Percentiles rank a stretch among this genome's conserved stretches.
phyloP scores from a whole-genome alignment of 2,888 invertebrate genomes.

The Leptopilina syphax region DNA sequence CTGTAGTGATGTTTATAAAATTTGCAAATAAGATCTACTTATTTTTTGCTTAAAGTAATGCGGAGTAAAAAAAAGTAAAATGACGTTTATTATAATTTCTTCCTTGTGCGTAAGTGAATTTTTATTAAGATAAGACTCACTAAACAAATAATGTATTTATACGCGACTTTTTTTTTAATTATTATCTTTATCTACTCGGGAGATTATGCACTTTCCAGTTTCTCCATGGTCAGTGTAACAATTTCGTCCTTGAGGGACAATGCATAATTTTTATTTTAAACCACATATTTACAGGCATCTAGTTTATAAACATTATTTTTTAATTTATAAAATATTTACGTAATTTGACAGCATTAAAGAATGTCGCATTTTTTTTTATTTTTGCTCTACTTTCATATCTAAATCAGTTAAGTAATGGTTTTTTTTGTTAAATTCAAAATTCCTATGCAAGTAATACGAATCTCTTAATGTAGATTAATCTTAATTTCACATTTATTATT shows the following conservation, averaged over 20 bases:
- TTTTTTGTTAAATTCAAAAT: no score
- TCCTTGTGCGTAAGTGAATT: slow-evolving; percentile 6
- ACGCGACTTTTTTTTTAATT: background rate
- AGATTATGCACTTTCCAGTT: slow-evolving; percentile 38
- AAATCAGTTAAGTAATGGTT: no score
- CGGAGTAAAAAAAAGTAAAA: background rate
- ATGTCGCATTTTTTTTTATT: background rate
- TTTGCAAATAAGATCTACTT: background rate
- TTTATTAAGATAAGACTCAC: slow-evolving; percentile 30
- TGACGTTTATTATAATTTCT: background rate
- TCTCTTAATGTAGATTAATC: no score
- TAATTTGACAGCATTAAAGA: background rate
- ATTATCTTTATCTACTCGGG: background rate
- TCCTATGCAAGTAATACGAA: no score
- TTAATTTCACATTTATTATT: no score
- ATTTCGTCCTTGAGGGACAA: slow-evolving; percentile 23
- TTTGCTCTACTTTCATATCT: background rate
- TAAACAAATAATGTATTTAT: slow-evolving; percentile 36
- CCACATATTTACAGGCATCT: background rate
- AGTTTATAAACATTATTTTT: background rate
- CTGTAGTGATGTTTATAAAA: background rate
- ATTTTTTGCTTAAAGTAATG: background rate
- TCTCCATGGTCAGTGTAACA: slow-evolving; percentile 23
- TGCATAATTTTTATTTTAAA: slow-evolving; percentile 21
- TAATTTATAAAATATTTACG: background rate